phyloP scores from a whole-genome alignment of 1,140 invertebrate genomes.

The Drosophila jambulina region DNA sequence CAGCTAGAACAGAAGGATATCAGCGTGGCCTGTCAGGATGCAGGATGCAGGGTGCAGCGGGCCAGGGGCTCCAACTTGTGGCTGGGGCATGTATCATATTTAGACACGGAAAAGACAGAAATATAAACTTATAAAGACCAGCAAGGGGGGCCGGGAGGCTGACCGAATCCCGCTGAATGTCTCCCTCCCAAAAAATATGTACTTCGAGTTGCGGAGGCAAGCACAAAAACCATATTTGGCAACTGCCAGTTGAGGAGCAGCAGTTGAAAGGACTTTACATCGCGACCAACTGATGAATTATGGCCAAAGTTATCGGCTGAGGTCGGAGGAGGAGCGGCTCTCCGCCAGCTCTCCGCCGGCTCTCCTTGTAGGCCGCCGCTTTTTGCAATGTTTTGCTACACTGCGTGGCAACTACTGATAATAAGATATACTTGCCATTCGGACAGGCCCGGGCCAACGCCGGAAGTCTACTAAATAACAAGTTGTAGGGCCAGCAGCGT shows the following conservation, averaged over 20 bases:
- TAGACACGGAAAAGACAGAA: constrained; percentile 74
- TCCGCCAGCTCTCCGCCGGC: neutral
- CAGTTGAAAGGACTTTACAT: constrained; percentile 76
- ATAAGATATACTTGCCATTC: constrained; percentile 52
- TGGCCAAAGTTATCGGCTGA: constrained; percentile 70
- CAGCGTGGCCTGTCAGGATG: constrained; percentile 35
- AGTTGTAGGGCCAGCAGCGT: constrained; percentile 25
- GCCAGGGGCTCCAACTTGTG: constrained; percentile 24
- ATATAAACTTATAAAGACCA: constrained; percentile 79
- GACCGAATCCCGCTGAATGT: neutral
- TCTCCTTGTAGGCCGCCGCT: neutral
- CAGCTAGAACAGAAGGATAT: constrained; percentile 58
- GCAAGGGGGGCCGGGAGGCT: constrained; percentile 3
- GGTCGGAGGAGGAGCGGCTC: neutral
- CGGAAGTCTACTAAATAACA: constrained; percentile 48
- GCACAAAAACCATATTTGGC: constrained; percentile 68
- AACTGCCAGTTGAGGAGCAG: constrained; percentile 58
- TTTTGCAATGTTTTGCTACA: constrained; percentile 48
- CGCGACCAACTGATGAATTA: constrained; percentile 63
- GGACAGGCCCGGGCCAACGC: constrained; percentile 27
- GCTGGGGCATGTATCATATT: constrained; percentile 73
- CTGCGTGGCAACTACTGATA: constrained; percentile 66
- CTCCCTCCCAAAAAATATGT: constrained; percentile 1
- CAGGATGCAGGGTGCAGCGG: constrained; percentile 14
- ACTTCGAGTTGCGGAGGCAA: constrained; percentile 39